Evolutionary conservation across 2,888 invertebrate species (phyloP), one percentile per base, ranked within the genome.

Genomic region (Parnassius glacialis): DNA sequence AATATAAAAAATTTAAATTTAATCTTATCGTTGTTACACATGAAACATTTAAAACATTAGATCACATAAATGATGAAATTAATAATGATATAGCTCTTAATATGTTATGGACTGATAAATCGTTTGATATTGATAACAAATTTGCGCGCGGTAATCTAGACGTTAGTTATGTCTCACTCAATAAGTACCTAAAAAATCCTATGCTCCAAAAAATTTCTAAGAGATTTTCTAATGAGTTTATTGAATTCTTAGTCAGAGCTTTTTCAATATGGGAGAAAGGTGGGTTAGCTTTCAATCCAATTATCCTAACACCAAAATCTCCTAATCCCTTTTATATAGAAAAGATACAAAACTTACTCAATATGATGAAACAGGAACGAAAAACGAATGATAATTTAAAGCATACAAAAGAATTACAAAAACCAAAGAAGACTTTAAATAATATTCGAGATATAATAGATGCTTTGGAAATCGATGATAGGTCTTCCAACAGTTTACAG

Each of bases 381-480:
- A 64, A 66, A 56, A 57, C 56, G 56, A 70, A 66, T 64, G 51
- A 57, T 62, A 62, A 25, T 10, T 9, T 48, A 52, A 54, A 50
- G 64, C 53, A 61, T 52, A 55, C 25, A 62, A 54, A 48, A 20
- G 34, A 41, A 52, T 57, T 43, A 11, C 64, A 57, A 70, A 74
- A 65, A 59, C 64, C 62, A 69, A 79, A 74, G 66, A 75, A 74
- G 62, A 81, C 70, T 72, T 70, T 81, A 0, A 86, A 90, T 73
- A 91, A 90, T 67, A 90, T 91, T 68, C 80, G 76, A 53, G 90
- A 91, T 67, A 84, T 91, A 60, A 89, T 91, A 62, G 74, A 87
- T 65, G 81, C 78, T 53, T 68, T 90, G 60, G 81, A 88, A 68
- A 72, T 66, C 51, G 76, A 80, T 10, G 71, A 75, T 10, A 69